Evolutionary conservation across 2,113 vertebrate species (phyloP), one percentile per base, ranked within the genome.

Genomic region (Furnarius figulus): DNA sequence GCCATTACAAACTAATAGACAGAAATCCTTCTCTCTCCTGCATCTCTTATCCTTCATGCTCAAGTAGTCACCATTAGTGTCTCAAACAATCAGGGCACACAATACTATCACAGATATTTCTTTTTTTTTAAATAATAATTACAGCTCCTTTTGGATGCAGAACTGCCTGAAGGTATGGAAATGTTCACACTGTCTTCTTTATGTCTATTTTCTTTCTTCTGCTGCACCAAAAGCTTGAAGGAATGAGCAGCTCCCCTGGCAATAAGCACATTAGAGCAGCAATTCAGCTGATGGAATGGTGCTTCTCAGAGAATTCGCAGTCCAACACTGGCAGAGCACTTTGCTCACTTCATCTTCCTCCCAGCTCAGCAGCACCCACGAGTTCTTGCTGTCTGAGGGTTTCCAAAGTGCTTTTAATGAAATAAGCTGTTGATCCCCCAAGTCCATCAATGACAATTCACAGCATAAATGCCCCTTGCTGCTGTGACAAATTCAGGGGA

Each of bases 31-130:
- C 30, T 87, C 63, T 53, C 67, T 93, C 76, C 80, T 75, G 89
- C 83, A 63, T 92, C 90, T 77, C 72, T 95, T 62, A 95, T 49
- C 94, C 96, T 95, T 97, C 94, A 95, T 89, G 95, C 95, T 96
- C 90, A 92, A 95, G 30, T 14, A 90, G 76, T 49, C 91, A 93
- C 52, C 94, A 84, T 65, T 78, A 75, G 68, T 1, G 6, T 18
- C 83, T 81, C 68, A 28, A 84, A 59, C 68, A 86, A 39, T 59
- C 14, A 50, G 86, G 47, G 63, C 79, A 50, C 0, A 3, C 85
- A 68, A 22, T 46, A 68, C 53, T 71, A 80, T 50, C 76, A 59
- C 9, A 24, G 79, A 77, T 46, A 21, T 55, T 15, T 20, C 9
- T 20, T n/a, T 8, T 68, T 82, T 53, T 16, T 25, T 3, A 10